Evolutionary conservation across 1,140 invertebrate genomes (phyloP), one percentile per base, ranked within the genome.

Genomic region (Triops longicaudatus): DNA sequence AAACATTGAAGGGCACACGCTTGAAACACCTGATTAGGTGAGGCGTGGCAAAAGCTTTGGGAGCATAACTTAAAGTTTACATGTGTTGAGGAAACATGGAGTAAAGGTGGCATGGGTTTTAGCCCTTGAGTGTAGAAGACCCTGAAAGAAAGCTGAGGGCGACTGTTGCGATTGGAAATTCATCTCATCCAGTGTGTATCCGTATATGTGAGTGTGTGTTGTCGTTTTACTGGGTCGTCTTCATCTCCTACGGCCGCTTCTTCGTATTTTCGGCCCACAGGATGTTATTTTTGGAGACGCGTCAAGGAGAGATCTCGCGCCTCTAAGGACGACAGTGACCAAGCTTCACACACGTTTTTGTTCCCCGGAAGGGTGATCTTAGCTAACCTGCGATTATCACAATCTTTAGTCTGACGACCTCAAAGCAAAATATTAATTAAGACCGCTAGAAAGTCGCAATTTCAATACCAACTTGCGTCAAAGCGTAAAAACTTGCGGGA

Each of bases 251-350:
- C 50, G n/a, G 31, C 31, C 31, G 31, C 31, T 37, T 37, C 50
- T 63, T 63, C 50, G 50, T 63, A 63, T 63, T 63, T 63, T 63
- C 50, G 50, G 50, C 50, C 50, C 50, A 63, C 50, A 63, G 50
- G 50, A 63, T 63, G 50, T 63, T 63, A 63, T 63, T 63, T 63
- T 63, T 63, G 50, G 50, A 63, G 50, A 63, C 50, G 50, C 14
- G 50, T 22, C 50, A 63, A 63, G 50, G 50, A 63, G 14, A 63
- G 14, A 63, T 63, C n/a, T 63, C 50, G 50, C 50, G 50, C 50
- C 50, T 63, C 10, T 63, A 63, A 22, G 50, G 17, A 14, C 14
- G 50, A 37, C 31, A 37, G 31, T 37, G 31, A 37, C 31, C 31
- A 37, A 37, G 31, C 31, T 37, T 37, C 31, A 37, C 50, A 63